These are phyloP conservation scores for Rotaria magnacalcarata DNA, from an alignment of 2,888 invertebrate genomes.

Conservation along the genomic window DNA sequence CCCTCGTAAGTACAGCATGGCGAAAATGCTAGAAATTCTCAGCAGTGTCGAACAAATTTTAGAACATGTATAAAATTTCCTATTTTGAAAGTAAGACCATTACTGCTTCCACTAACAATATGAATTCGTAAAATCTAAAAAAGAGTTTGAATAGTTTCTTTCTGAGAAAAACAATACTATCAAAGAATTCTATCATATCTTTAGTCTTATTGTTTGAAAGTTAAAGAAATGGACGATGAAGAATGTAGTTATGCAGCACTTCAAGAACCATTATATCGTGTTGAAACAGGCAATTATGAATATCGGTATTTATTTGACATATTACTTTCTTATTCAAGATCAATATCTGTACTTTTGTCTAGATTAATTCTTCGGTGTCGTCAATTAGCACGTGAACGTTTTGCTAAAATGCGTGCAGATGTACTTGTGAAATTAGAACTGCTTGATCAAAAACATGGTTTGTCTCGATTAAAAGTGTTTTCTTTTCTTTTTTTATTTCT, in stretches of 20 bases:
- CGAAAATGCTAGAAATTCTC: no score
- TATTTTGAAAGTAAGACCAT: no score
- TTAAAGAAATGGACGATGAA: conserved; percentile 99
- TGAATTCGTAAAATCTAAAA: no score
- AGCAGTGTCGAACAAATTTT: no score
- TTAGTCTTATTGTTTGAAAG: conserved; percentile 88
- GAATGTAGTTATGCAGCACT: conserved; percentile 79
- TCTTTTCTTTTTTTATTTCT: not conserved
- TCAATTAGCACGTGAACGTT: conserved; percentile 79
- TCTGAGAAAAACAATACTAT: not conserved
- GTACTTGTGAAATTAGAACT: conserved; percentile 90
- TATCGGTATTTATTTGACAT: conserved; percentile 66
- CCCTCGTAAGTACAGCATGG: no score
- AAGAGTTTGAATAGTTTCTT: no score
- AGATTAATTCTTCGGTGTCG: conserved; percentile 86
- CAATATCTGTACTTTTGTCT: conserved; percentile 55
- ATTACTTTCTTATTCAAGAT: not conserved
- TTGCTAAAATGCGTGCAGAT: conserved; percentile 71
- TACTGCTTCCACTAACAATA: no score
- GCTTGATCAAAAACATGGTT: conserved; percentile 90
- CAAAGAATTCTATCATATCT: conserved; percentile 43
- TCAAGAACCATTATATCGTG: conserved; percentile 90
- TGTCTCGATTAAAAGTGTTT: not conserved
- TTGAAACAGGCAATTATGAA: conserved; percentile 98
- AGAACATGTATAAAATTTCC: no score